Conservation (phyloP, 2,113 vertebrate genomes). For the Chloebia gouldiae region DNA sequence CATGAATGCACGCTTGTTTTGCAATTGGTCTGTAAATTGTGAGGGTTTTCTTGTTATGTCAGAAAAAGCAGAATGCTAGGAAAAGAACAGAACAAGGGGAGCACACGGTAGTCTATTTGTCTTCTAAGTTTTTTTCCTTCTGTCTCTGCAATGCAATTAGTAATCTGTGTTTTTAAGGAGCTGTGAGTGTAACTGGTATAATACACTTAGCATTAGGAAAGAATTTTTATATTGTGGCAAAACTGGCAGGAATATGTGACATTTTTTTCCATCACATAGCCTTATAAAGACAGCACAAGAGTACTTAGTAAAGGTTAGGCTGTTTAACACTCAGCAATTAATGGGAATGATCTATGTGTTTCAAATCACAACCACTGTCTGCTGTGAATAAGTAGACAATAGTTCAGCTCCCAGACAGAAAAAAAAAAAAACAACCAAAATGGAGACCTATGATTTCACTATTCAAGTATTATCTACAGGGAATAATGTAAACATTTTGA, state of each 20-base stretch:
- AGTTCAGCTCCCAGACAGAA: neutral
- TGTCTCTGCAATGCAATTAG: neutral
- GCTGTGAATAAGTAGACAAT: neutral
- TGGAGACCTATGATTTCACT: neutral
- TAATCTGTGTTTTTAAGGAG: neutral
- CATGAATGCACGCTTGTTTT: fast-evolving
- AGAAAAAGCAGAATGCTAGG: neutral
- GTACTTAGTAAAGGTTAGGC: neutral
- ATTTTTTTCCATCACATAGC: neutral
- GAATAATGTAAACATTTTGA: neutral
- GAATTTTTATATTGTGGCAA: neutral
- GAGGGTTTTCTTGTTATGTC: neutral
- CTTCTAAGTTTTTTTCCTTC: neutral
- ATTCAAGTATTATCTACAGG: neutral
- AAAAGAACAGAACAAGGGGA: neutral
- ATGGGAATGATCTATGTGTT: neutral
- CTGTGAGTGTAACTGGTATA: neutral
- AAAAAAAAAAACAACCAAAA: neutral
- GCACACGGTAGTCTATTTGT: neutral
- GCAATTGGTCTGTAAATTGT: neutral
- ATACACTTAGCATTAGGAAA: neutral
- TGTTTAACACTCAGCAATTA: neutral
- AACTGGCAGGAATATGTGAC: neutral
- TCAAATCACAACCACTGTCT: neutral
- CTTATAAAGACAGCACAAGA: neutral